phyloP scores from a whole-genome alignment of 2,888 invertebrate genomes.

The Hanleya hanleyi region DNA sequence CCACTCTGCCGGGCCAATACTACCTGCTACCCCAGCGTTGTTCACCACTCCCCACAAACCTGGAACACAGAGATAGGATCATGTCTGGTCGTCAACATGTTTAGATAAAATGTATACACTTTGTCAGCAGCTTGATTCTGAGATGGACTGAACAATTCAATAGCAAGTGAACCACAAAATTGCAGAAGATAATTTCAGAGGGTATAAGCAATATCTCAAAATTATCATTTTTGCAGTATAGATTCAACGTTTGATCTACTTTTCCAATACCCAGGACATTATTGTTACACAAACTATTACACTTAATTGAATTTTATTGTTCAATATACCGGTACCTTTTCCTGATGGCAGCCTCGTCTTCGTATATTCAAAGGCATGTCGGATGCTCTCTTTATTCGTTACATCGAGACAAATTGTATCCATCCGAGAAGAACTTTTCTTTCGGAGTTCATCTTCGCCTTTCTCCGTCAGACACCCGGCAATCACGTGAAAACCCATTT shows the following conservation, averaged over 20 bases:
- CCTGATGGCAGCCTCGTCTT: conserved; percentile 25
- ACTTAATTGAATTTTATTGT: too few relatives aligned
- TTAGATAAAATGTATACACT: too few relatives aligned
- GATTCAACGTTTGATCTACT: too few relatives aligned
- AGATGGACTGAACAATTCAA: too few relatives aligned
- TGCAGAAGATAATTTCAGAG: too few relatives aligned
- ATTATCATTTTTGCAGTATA: too few relatives aligned
- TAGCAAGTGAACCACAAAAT: too few relatives aligned
- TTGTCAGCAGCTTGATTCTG: too few relatives aligned
- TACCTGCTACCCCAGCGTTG: conserved; percentile 39
- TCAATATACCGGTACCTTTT: too few relatives aligned
- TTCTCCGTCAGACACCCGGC: conserved; percentile 16
- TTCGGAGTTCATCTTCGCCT: conserved; percentile 10
- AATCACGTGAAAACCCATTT: conserved; percentile 20
- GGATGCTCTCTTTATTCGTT: conserved; percentile 29
- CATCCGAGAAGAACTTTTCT: neutral
- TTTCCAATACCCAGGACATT: too few relatives aligned
- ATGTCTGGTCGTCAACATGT: neutral
- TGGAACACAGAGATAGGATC: neutral
- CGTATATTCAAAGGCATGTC: conserved; percentile 22
- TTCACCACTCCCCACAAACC: conserved; percentile 45
- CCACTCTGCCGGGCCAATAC: conserved; percentile 62
- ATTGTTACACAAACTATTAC: too few relatives aligned
- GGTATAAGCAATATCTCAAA: too few relatives aligned
- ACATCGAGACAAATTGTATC: conserved; percentile 35